Conservation (phyloP, 2,888 invertebrate genomes). For the Drosophila kanekoi region DNA sequence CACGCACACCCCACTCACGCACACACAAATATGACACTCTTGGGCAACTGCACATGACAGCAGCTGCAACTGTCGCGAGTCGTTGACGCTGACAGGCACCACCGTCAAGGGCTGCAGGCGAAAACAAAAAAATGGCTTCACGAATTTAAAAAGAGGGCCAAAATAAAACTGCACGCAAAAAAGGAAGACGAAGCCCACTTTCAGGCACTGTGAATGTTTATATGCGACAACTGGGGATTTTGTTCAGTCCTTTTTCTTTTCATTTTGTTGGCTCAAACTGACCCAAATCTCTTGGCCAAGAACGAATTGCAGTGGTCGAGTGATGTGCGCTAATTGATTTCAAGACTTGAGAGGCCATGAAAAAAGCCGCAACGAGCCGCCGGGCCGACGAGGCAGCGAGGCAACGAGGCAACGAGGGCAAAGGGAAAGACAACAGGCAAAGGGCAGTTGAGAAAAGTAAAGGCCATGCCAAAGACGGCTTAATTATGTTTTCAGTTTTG, state of each 20-base stretch:
- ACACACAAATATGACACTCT: constrained; percentile 35
- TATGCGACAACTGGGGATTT: constrained; percentile 22
- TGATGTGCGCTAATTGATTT: constrained; percentile 72
- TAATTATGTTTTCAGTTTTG: constrained; percentile 73
- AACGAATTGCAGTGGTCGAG: constrained; percentile 29
- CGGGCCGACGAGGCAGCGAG: constrained; percentile 4
- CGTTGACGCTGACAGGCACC: constrained; percentile 46
- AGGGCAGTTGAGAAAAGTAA: background rate
- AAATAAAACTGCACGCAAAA: background rate
- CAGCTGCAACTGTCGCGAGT: constrained; percentile 55
- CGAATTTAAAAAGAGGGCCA: constrained; percentile 18
- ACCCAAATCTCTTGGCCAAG: constrained; percentile 44
- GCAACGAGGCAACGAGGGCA: constrained; percentile 6
- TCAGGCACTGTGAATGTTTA: constrained; percentile 26
- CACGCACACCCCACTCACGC: background rate
- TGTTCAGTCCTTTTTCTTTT: background rate
- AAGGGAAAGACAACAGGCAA: background rate
- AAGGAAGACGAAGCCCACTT: constrained; percentile 29
- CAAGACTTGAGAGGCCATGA: constrained; percentile 45
- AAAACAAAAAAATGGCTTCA: constrained; percentile 13
- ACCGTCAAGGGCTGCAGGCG: constrained; percentile 14
- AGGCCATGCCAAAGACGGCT: constrained; percentile 44
- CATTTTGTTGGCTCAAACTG: constrained; percentile 19
- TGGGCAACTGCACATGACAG: constrained; percentile 46
- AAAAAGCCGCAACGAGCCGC: constrained; percentile 3